Evolutionary conservation across 2,888 invertebrate species (phyloP).

Genomic region (Eristalinus aeneus): DNA sequence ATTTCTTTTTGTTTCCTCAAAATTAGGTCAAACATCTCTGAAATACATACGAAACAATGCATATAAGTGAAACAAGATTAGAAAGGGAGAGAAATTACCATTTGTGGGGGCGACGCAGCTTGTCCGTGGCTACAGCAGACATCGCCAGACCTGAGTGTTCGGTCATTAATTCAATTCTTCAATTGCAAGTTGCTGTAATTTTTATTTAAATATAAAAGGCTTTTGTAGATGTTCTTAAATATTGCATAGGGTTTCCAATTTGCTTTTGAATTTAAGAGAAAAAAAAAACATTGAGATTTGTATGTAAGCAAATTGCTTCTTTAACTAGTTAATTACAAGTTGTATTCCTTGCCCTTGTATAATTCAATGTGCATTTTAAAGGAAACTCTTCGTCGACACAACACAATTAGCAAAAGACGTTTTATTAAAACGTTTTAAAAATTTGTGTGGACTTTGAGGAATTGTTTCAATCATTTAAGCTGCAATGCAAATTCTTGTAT

Average conservation of each 20-base stretch:
- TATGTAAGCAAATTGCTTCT: no score
- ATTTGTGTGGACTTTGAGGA: no score
- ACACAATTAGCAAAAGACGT: no score
- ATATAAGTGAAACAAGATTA: neutral
- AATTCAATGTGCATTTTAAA: no score
- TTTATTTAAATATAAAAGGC: neutral
- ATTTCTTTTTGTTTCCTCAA: neutral
- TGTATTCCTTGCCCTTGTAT: no score
- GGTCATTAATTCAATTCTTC: neutral
- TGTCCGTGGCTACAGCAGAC: neutral
- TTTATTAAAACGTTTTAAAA: no score
- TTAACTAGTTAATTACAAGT: no score
- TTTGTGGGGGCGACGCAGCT: neutral
- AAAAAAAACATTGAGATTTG: no score
- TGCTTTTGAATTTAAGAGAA: neutral
- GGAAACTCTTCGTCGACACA: no score
- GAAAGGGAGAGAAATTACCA: neutral
- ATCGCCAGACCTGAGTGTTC: neutral
- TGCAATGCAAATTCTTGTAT: no score
- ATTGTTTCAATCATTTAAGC: no score
- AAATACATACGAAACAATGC: neutral
- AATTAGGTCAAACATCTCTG: constrained; percentile 23
- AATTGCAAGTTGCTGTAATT: neutral
- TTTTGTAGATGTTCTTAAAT: neutral
- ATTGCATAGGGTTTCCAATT: neutral